A percentile compares a stretch with the other conserved stretches of the same genome.
phyloP scores from a whole-genome alignment of 92 coral and sea anemone species.

The Siderastrea radians region DNA sequence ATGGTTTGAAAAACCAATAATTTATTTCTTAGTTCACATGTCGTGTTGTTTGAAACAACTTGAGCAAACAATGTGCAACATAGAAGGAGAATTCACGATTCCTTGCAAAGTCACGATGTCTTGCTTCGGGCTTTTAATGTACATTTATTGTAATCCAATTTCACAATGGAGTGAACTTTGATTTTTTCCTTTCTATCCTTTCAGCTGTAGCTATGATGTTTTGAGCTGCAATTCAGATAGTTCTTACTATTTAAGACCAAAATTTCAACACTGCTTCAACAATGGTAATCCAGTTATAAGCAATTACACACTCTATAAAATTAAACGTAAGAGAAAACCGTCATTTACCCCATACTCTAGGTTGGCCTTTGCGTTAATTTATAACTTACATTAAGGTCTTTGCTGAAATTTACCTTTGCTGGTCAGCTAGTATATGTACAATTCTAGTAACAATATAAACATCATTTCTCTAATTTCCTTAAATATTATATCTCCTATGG shows the following conservation, averaged over 20 bases:
- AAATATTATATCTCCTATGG: constrained; percentile 27
- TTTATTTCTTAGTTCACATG: constrained; percentile 21
- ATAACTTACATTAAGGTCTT: constrained; percentile 17
- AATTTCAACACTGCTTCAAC: not conserved
- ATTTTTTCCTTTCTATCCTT: not conserved
- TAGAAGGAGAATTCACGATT: not conserved
- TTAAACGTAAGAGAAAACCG: constrained; percentile 25
- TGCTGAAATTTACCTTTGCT: constrained; percentile 23
- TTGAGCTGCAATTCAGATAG: not conserved
- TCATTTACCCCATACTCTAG: not conserved
- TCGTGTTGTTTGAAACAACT: constrained; percentile 36
- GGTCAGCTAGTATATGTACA: constrained; percentile 33
- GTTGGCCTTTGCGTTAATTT: not conserved
- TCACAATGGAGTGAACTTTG: not conserved
- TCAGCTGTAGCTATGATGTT: not conserved
- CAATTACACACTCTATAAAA: constrained; percentile 37
- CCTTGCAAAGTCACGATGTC: constrained; percentile 4
- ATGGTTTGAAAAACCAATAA: constrained; percentile 31
- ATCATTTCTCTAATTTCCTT: constrained; percentile 13
- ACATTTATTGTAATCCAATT: not conserved
- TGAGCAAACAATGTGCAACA: constrained; percentile 13
- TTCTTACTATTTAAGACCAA: not conserved
- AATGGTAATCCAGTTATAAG: constrained; percentile 7
- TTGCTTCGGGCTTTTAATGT: not conserved
- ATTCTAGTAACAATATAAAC: constrained; percentile 42